Evolutionary conservation across 2,113 vertebrate species (phyloP).

Genomic region (Syrrhaptes paradoxus): DNA sequence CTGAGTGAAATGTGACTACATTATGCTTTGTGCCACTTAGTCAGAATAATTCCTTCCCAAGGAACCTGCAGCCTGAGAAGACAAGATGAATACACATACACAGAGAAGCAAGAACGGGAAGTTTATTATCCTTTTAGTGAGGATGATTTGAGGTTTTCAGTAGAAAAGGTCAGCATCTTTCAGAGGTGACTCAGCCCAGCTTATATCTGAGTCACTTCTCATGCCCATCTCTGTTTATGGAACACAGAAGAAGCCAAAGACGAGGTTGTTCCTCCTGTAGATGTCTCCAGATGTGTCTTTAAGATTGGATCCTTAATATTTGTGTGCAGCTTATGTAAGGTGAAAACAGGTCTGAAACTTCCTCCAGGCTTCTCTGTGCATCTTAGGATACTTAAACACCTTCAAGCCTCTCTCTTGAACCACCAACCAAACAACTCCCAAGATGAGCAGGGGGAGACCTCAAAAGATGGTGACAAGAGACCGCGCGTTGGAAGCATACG

Average conservation of each 20-base stretch:
- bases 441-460: neutral
- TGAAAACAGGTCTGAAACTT: neutral
- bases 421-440: neutral
- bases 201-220: constrained; percentile 36
- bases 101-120: neutral
- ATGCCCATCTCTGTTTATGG: neutral
- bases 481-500: neutral
- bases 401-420: neutral
- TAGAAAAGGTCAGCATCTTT: constrained; percentile 40
- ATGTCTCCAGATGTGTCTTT: neutral
- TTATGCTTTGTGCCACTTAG: neutral
- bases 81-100: neutral
- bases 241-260: neutral
- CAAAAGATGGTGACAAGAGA: neutral
- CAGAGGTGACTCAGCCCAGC: constrained; percentile 25
- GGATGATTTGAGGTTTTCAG: neutral
- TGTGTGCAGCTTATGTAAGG: neutral
- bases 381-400: neutral
- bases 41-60: constrained; percentile 16
- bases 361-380: neutral
- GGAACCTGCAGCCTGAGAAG: neutral
- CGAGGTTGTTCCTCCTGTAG: neutral
- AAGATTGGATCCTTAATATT: neutral
- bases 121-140: constrained; percentile 3
- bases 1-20: neutral